Evolutionary conservation across 2,113 vertebrate genomes (phyloP).

Genomic region (Quiscalus mexicanus): DNA sequence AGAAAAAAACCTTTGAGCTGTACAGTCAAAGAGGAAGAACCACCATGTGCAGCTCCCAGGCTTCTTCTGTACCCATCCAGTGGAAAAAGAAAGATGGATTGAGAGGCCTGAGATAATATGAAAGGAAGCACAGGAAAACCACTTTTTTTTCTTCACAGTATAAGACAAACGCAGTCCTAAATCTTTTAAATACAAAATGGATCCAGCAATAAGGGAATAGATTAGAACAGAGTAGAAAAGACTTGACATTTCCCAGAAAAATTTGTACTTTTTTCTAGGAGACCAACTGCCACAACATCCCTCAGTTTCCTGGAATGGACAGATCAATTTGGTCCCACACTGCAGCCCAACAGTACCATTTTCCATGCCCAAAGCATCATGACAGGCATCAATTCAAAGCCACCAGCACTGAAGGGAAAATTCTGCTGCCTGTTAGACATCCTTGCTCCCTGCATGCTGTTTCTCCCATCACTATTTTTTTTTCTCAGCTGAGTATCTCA

Average conservation of each 20-base stretch:
- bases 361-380: background rate
- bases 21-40: background rate
- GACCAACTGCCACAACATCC: background rate
- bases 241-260: background rate
- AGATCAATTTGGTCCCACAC: background rate
- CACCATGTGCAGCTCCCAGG: background rate
- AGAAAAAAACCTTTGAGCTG: background rate
- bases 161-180: background rate
- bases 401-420: background rate
- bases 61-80: background rate
- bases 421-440: background rate
- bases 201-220: background rate
- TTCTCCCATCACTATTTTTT: background rate
- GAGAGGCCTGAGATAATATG: background rate
- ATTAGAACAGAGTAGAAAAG: background rate
- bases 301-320: background rate
- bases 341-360: background rate
- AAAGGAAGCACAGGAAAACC: background rate
- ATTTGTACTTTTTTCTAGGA: background rate
- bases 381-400: background rate
- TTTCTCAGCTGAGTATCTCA: background rate
- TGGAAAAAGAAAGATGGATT: background rate
- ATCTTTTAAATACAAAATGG: background rate
- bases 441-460: background rate
- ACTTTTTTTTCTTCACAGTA: background rate